phyloP scores from a whole-genome alignment of 1,140 invertebrate species.

The Drosophila tani region DNA sequence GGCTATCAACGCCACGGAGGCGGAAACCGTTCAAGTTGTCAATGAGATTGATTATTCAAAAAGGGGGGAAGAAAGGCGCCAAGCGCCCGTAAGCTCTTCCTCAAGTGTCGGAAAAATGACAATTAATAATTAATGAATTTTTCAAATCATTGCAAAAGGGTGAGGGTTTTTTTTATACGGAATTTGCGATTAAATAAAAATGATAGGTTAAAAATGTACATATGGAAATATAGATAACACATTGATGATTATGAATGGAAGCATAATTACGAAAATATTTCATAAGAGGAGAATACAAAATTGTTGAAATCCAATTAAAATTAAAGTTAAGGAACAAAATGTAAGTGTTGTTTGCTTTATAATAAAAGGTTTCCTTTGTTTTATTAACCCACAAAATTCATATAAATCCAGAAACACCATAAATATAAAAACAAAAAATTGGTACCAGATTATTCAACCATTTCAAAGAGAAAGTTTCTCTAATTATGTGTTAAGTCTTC shows the following conservation, averaged over 20 bases:
- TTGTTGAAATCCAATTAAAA: too few relatives aligned
- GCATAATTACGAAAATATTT: too few relatives aligned
- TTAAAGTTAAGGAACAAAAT: too few relatives aligned
- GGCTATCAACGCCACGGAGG: slow-evolving; percentile 35
- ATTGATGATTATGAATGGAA: background rate
- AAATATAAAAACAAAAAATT: background rate
- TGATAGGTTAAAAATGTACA: background rate
- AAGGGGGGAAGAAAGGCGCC: slow-evolving; percentile 27
- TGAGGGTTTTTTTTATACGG: background rate
- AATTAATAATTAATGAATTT: slow-evolving; percentile 49
- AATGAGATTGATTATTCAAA: slow-evolving; percentile 74
- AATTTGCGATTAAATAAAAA: too few relatives aligned
- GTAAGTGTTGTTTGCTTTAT: too few relatives aligned
- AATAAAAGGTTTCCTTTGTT: background rate
- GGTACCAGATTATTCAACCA: slow-evolving; percentile 2
- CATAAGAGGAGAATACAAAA: too few relatives aligned
- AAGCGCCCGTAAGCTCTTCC: slow-evolving; percentile 1
- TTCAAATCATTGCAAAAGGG: background rate
- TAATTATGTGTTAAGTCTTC: slow-evolving; percentile 1
- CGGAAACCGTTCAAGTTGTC: slow-evolving; percentile 55
- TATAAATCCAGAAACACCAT: background rate
- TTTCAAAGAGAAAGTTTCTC: slow-evolving; percentile 1
- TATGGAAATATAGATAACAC: background rate
- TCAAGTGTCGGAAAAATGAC: slow-evolving; percentile 55
- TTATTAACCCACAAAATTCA: background rate